Evolutionary conservation across 2,797 vertebrate genomes (phyloP).

Genomic region (Chrosomus eos): DNA sequence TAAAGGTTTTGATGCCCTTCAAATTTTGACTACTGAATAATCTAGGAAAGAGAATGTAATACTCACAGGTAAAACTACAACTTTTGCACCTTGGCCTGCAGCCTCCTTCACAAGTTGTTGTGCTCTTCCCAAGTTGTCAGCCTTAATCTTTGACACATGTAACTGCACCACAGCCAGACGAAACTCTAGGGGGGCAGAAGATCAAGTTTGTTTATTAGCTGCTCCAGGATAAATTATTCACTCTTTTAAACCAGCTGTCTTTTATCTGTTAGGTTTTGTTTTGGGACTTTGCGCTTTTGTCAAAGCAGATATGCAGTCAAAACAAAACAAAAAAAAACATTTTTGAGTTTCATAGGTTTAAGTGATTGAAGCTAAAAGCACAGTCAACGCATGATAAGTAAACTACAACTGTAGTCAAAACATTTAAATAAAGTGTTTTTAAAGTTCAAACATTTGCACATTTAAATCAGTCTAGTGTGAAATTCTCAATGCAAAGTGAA

Average conservation of each 20-base stretch:
- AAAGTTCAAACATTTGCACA: background rate
- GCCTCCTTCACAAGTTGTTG: conserved; percentile 85
- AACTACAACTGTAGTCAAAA: background rate
- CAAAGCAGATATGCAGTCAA: background rate
- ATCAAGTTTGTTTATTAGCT: background rate
- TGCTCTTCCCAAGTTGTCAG: conserved; percentile 86
- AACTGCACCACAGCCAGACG: conserved; percentile 92
- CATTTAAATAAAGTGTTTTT: background rate
- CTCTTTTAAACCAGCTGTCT: background rate
- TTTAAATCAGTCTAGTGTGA: no score
- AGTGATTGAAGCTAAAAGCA: background rate
- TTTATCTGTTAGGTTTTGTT: background rate
- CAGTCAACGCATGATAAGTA: background rate
- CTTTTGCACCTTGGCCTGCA: conserved; percentile 81
- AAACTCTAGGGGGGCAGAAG: conserved; percentile 78
- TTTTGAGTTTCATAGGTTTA: background rate
- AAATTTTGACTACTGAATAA: background rate
- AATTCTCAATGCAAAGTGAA: background rate
- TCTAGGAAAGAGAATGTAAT: background rate
- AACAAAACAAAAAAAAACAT: background rate
- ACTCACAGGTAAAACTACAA: conserved; percentile 95
- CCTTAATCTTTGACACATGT: conserved; percentile 83
- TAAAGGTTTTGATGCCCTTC: no score
- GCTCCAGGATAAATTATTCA: conserved; percentile 29
- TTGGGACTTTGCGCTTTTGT: background rate